Evolutionary conservation across 2,113 vertebrate species (phyloP).

Genomic region (Tragelaphus imberbis): DNA sequence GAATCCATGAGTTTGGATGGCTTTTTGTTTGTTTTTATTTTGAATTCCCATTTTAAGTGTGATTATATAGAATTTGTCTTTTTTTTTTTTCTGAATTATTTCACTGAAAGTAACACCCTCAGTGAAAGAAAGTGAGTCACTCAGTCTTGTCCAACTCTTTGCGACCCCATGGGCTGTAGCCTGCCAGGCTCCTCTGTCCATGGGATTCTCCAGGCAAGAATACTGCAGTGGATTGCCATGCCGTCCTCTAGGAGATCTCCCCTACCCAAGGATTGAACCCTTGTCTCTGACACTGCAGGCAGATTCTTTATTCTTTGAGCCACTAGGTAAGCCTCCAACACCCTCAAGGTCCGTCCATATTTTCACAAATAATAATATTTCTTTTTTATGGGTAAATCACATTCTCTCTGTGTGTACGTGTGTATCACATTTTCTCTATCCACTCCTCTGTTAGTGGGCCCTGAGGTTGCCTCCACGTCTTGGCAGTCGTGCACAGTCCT

Average conservation of each 20-base stretch:
- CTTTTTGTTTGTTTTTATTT: background rate
- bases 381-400: background rate
- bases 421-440: background rate
- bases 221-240: background rate
- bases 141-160: background rate
- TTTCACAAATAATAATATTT: background rate
- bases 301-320: background rate
- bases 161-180: accelerated
- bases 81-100: background rate
- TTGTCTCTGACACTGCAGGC: background rate
- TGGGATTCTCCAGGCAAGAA: background rate
- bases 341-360: background rate
- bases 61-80: background rate
- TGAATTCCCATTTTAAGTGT: background rate
- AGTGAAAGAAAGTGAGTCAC: background rate
- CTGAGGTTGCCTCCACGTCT: background rate
- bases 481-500: background rate
- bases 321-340: background rate
- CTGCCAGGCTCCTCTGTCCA: background rate
- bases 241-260: background rate
- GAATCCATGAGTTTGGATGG: background rate
- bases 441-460: background rate
- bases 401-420: background rate
- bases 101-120: background rate
- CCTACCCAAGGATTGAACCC: background rate